These are phyloP conservation scores for Drosophila mimetica DNA, from an alignment of 2,888 invertebrate species.

Conservation along the genomic window DNA sequence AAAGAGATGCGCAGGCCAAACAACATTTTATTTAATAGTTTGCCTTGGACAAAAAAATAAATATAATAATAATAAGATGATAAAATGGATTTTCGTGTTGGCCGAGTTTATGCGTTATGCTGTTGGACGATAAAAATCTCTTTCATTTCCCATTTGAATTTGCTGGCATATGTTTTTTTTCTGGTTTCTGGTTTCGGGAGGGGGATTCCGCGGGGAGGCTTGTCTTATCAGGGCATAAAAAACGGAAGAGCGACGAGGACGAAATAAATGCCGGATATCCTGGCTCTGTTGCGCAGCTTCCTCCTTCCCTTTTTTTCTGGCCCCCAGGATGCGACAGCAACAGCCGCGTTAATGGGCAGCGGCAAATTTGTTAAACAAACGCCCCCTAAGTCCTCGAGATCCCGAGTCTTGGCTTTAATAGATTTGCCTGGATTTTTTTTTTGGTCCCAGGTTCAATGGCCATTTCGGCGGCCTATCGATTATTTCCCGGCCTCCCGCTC, in stretches of 20 bases:
- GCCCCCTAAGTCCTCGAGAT: conserved; percentile 13
- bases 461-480: conserved; percentile 27
- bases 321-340: conserved; percentile 15
- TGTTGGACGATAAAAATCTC: conserved; percentile 74
- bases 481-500: too few species aligned
- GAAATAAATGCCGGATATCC: conserved; percentile 73
- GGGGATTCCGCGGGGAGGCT: conserved; percentile 16
- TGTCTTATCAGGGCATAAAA: conserved; percentile 58
- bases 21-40: conserved; percentile 37
- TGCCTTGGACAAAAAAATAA: conserved; percentile 37
- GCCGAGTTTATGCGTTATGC: conserved; percentile 48
- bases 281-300: conserved; percentile 42
- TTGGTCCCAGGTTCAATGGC: conserved; percentile 34
- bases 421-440: conserved; percentile 56
- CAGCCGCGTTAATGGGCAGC: conserved; percentile 56
- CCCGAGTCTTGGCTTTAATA: conserved; percentile 58
- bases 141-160: conserved; percentile 79
- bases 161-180: conserved; percentile 51
- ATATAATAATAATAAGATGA: conserved; percentile 77
- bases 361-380: conserved; percentile 52
- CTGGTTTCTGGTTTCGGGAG: not conserved
- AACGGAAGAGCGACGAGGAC: conserved; percentile 22
- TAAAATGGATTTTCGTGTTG: conserved; percentile 71
- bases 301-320: conserved; percentile 1
- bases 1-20: conserved; percentile 16